Conservation (phyloP, 2,797 vertebrate genomes). For the Enteromius paludinosus region DNA sequence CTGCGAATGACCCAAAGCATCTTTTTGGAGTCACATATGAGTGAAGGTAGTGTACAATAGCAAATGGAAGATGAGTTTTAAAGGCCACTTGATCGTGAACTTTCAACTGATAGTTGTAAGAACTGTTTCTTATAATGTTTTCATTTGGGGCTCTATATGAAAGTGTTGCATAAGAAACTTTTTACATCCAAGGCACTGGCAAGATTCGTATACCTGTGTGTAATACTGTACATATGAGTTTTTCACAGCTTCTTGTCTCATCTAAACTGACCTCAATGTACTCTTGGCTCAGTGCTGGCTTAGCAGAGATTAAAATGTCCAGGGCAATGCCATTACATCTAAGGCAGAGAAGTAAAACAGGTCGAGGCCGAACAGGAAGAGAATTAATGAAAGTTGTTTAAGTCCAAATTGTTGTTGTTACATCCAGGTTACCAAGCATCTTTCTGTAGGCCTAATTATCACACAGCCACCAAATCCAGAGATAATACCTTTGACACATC, state of each 20-base stretch:
- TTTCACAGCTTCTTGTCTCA: conserved; percentile 49
- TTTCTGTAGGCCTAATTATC: conserved; percentile 19
- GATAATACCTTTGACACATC: conserved; percentile 28
- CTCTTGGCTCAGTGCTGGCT: conserved; percentile 49
- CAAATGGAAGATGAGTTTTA: neutral
- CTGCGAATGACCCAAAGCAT: neutral
- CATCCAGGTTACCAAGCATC: conserved; percentile 16
- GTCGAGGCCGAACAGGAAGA: conserved; percentile 15
- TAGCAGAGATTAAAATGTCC: conserved; percentile 51
- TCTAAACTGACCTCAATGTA: conserved; percentile 48
- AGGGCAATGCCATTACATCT: conserved; percentile 52
- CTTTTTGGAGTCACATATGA: neutral
- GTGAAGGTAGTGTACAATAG: neutral
- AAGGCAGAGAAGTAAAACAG: conserved; percentile 45
- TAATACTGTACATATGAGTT: conserved; percentile 46
- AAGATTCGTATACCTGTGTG: conserved; percentile 32
- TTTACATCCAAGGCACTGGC: neutral
- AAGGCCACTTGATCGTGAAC: neutral
- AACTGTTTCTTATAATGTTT: neutral
- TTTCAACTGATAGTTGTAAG: neutral
- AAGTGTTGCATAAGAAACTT: neutral
- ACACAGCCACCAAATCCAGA: conserved; percentile 21
- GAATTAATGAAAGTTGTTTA: conserved; percentile 25
- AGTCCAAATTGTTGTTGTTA: conserved; percentile 21
- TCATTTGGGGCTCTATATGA: neutral